Base-by-base conservation (phyloP, 2,113 vertebrate genomes). In the Hyaena hyaena region DNA sequence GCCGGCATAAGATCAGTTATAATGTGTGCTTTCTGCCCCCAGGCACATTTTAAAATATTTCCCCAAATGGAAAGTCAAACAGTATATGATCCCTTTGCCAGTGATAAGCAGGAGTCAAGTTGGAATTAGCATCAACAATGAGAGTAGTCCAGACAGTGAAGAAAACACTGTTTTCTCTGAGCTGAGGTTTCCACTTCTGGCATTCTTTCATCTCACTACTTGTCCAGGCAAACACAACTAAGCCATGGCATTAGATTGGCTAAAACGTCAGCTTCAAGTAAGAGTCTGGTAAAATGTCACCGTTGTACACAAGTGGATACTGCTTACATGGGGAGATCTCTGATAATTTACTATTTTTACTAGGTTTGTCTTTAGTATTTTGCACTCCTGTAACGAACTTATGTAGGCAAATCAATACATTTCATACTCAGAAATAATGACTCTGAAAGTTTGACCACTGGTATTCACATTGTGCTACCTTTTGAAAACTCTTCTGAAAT, bases 21-120 rank as follows among this genome's bases (percentile, higher is more conserved):
- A 92, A 90, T 31, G 80, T 93, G 63, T 92, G 48, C 45, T 92
- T 80, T 94, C 19, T 80, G 31, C 21, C 65, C 33, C 7, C 61
- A 89, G 48, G 68, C 21, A 96, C 88, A 94, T 94, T 86, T 53
- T 86, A 65, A 90, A 88, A 33, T 97, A 88, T 86, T 66, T 93
- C 11, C 19, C 19, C 66, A 80, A 69, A 88, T 12, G 81, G 82
- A 94, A 88, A 95, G 8, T 81, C 84, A 90, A 91, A 31, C 17
- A 68, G 2, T 50, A 65, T 71, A 24, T 33, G n/a, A 65, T 92
- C 16, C 8, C 0, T 58, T 97, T 74, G 65, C 24, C 69, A 31
- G 35, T 53, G 31, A 88, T 74, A 48, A 63, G 50, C 4, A 63
- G 26, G 33, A 71, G 21, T 69, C 82, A 80, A 65, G 96, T 7